Conservation (phyloP, 2,797 vertebrate species). For the Limnodromus scolopaceus region DNA sequence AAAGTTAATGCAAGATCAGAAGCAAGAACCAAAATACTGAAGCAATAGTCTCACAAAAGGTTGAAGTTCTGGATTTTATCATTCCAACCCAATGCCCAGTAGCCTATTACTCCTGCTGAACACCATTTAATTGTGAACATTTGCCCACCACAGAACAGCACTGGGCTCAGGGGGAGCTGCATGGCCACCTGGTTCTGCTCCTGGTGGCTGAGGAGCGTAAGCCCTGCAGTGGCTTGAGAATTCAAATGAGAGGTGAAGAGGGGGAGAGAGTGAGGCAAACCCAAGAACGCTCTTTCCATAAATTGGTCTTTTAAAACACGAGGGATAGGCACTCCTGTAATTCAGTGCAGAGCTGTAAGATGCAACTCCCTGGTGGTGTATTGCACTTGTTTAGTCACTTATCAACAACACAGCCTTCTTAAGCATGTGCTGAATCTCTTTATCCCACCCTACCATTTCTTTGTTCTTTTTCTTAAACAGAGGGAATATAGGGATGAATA, state of each 20-base stretch:
- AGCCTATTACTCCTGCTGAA: neutral
- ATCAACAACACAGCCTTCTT: neutral
- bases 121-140: neutral
- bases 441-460: neutral
- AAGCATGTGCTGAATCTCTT: neutral
- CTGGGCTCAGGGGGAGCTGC: neutral
- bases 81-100: neutral
- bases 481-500: neutral
- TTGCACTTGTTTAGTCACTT: neutral
- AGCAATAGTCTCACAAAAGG: neutral
- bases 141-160: accelerated
- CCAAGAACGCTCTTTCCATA: neutral
- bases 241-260: neutral
- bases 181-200: neutral
- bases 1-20: neutral
- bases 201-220: neutral
- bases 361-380: neutral
- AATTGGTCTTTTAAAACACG: neutral
- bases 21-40: neutral
- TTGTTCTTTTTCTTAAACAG: neutral
- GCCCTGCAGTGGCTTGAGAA: neutral
- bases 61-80: neutral
- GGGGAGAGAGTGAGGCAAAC: neutral
- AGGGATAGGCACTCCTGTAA: neutral
- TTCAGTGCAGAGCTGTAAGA: neutral